Percentiles rank a stretch among this genome's conserved stretches.
phyloP scores from a whole-genome alignment of 2,888 invertebrate genomes.

The Catocala sponsa region DNA sequence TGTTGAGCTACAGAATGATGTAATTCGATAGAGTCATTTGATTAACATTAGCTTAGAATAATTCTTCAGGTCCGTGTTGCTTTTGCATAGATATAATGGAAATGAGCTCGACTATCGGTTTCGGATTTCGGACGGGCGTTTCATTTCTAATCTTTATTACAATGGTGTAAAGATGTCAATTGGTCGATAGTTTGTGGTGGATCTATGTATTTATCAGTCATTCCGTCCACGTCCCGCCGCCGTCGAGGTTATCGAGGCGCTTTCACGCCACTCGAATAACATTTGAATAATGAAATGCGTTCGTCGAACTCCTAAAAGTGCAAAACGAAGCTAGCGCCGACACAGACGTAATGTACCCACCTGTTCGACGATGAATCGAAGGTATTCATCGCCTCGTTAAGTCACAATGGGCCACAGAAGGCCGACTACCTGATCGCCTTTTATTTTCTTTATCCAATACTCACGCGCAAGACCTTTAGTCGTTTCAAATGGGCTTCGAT shows the following conservation, averaged over 20 bases:
- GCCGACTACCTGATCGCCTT: conserved; percentile 70
- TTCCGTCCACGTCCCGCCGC: conserved; percentile 73
- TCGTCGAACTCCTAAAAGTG: conserved; percentile 82
- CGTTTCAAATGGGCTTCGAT: conserved; percentile 59
- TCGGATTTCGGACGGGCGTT: conserved; percentile 53
- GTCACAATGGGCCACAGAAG: conserved; percentile 74
- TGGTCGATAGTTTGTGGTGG: conserved; percentile 49
- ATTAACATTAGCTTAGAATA: conserved; percentile 67
- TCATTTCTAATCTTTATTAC: conserved; percentile 62
- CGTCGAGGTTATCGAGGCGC: conserved; percentile 78
- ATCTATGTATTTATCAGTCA: conserved; percentile 70
- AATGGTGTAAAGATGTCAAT: conserved; percentile 58
- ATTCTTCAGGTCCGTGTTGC: conserved; percentile 58
- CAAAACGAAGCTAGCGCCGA: conserved; percentile 68
- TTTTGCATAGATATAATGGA: conserved; percentile 67
- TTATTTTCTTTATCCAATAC: conserved; percentile 53
- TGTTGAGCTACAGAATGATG: conserved; percentile 58
- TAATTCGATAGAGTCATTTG: conserved; percentile 62
- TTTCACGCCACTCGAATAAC: conserved; percentile 83
- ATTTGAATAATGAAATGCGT: conserved; percentile 83
- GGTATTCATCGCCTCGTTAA: conserved; percentile 78
- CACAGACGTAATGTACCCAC: conserved; percentile 66
- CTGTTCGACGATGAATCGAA: conserved; percentile 64
- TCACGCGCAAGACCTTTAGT: conserved; percentile 55
- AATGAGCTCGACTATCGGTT: conserved; percentile 60